Base-by-base conservation (phyloP, 2,113 vertebrate genomes). In the Lutjanus erythropterus region DNA sequence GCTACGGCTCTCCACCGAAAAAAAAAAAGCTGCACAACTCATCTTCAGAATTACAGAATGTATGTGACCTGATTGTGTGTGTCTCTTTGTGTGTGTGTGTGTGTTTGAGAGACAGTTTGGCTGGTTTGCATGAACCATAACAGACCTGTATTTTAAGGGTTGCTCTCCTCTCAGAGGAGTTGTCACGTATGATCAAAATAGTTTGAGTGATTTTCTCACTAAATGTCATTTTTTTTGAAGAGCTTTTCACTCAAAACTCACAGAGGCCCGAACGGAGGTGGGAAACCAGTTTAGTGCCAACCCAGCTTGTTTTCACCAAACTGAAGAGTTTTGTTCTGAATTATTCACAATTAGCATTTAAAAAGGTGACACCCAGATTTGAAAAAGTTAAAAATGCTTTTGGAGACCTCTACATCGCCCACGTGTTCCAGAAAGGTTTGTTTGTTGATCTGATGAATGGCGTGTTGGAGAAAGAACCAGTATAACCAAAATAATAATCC, bases 201-300 rank as follows among this genome's bases (percentile, higher is more conserved):
- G 75, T 84, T 82, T 79, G 82, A 82, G 83, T 86, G 83, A 84
- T 88, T 83, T 86, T 3, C 50, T 0, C n/a, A 59, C 62, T 73
- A 83, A 81, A 86, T 86, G 78, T 83, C 82, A 70, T 29, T 19
- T 83, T 66, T 76, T 23, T 12, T 89, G 29, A 87, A 89, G 81
- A 70, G 89, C 75, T 87, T 82, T 91, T 74, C 84, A 78, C 73
- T 89, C 62, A 56, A 60, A 81, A 64, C 53, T 67, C 23, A 42
- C 41, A n/a, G 73, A 11, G 60, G 53, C 68, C 49, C 27, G 33
- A 21, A 67, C 29, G 74, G 49, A 72, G 55, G 70, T 25, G 66
- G 58, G 71, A 75, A 55, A 42, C 33, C 66, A 35, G 68, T 52
- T 70, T 62, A 67, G n/a, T 25, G 14, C 9, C 19, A 3, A 21